phyloP scores from a whole-genome alignment of 2,797 vertebrate species.

The Spinus olivaceus region DNA sequence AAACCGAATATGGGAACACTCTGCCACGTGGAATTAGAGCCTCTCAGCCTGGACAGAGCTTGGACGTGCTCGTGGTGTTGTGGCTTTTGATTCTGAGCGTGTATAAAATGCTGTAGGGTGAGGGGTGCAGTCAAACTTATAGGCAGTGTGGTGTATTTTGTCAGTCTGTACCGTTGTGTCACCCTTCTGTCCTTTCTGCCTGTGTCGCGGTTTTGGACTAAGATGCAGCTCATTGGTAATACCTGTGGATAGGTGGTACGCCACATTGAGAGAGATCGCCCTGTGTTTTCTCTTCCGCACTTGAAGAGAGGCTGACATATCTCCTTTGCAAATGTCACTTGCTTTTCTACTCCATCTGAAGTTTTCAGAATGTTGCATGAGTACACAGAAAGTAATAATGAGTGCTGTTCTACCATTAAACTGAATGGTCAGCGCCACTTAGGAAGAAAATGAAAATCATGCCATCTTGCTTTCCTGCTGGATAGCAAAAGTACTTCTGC shows the following conservation, averaged over 20 bases:
- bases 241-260: neutral
- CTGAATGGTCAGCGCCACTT: fast-evolving
- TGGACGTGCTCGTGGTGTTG: fast-evolving
- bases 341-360: neutral
- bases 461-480: neutral
- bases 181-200: neutral
- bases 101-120: no score
- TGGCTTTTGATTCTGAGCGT: neutral
- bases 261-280: fast-evolving
- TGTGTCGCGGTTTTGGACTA: neutral
- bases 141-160: fast-evolving
- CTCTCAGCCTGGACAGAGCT: no score
- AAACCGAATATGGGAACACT: fast-evolving
- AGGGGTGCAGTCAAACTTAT: fast-evolving
- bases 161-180: fast-evolving
- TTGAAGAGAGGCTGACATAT: neutral
- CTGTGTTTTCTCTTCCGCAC: neutral
- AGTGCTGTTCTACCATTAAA: neutral
- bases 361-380: neutral
- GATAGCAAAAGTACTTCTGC: neutral
- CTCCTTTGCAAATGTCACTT: neutral
- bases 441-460: neutral
- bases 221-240: no score
- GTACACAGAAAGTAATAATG: neutral
- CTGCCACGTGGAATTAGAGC: fast-evolving